phyloP scores from a whole-genome alignment of 2,888 invertebrate genomes.

The Eretmocerus hayati region DNA sequence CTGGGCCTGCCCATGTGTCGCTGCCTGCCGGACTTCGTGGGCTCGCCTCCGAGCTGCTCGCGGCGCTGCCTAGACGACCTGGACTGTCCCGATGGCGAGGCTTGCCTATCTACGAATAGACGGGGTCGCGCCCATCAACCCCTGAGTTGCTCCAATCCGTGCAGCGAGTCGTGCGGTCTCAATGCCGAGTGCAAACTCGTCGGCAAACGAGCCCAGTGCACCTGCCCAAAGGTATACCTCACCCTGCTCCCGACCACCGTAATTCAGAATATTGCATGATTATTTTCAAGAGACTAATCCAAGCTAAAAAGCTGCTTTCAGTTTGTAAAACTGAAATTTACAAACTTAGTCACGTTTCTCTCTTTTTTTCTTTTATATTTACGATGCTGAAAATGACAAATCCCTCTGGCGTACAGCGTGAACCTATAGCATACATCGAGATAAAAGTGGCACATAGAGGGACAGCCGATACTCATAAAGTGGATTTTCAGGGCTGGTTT shows the following conservation, averaged over 20 bases:
- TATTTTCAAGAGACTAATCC: too few relatives aligned
- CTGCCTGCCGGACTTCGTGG: slow-evolving; percentile 68
- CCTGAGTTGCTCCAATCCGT: slow-evolving; percentile 71
- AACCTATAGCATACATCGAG: too few relatives aligned
- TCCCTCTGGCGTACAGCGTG: too few relatives aligned
- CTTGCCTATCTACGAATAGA: slow-evolving; percentile 55
- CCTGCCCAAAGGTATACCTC: slow-evolving; percentile 65
- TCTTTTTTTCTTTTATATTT: too few relatives aligned
- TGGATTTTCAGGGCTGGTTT: slow-evolving; percentile 70
- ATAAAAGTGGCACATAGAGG: too few relatives aligned
- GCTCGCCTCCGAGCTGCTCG: slow-evolving; percentile 73
- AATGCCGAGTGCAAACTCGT: slow-evolving; percentile 72
- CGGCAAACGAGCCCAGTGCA: slow-evolving; percentile 70
- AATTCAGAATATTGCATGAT: too few relatives aligned
- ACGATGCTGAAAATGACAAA: too few relatives aligned
- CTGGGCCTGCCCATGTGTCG: slow-evolving; percentile 73
- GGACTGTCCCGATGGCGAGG: slow-evolving; percentile 64
- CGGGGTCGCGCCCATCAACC: not conserved
- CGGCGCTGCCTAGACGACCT: slow-evolving; percentile 76
- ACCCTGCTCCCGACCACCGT: too few relatives aligned
- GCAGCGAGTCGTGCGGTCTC: slow-evolving; percentile 65
- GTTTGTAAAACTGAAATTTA: too few relatives aligned
- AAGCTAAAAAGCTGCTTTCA: too few relatives aligned
- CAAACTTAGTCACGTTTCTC: not conserved
- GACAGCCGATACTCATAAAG: too few relatives aligned